Conservation (phyloP, 1,140 invertebrate species). For the Zaprionus taronus region DNA sequence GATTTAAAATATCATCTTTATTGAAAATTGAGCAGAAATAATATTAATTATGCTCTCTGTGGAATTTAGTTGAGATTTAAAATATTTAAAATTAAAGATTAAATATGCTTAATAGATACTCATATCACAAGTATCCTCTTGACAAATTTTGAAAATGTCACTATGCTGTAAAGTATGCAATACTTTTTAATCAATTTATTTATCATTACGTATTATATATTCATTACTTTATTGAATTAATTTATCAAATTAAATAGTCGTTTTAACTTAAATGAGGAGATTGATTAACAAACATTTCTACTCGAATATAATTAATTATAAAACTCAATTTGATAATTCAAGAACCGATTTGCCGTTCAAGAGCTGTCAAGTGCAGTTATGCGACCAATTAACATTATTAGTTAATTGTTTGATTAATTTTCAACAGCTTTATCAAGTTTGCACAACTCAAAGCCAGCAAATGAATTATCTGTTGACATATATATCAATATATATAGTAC, state of each 20-base stretch:
- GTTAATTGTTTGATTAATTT: constrained; percentile 9
- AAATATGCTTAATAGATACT: too few species aligned
- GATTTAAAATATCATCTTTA: too few species aligned
- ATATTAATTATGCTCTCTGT: too few species aligned
- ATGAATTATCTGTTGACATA: neutral
- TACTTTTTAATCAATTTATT: neutral
- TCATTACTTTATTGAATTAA: neutral
- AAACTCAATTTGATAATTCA: neutral
- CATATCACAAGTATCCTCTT: too few species aligned
- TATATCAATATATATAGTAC: too few species aligned
- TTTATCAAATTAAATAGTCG: neutral
- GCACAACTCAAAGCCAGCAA: neutral
- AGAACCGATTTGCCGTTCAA: neutral
- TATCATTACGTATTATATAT: neutral
- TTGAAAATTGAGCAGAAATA: too few species aligned
- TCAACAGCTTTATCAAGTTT: neutral
- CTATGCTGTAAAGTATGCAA: neutral
- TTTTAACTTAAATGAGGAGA: neutral
- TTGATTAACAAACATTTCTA: neutral
- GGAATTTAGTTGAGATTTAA: too few species aligned
- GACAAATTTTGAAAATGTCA: neutral
- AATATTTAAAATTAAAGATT: too few species aligned
- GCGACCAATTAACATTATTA: neutral
- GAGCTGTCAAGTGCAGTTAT: neutral
- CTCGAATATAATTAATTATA: neutral